Base-by-base conservation (phyloP, 2,113 vertebrate species). In the Peromyscus californicus region DNA sequence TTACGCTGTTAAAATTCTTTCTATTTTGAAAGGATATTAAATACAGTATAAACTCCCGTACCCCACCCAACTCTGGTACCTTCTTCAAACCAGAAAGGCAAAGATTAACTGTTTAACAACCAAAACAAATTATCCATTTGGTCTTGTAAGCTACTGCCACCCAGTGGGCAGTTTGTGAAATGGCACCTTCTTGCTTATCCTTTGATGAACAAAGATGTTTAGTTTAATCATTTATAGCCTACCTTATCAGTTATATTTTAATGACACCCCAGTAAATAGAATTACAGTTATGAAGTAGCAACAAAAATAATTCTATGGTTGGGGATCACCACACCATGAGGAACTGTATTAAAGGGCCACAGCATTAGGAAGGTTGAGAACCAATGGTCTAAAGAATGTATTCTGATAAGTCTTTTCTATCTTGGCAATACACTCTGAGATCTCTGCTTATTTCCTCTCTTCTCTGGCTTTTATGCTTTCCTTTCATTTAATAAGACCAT, bases 141-240 rank as follows among this genome's bases (percentile, higher is more conserved):
- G 5, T 86, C 89, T 96, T 97, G 75, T 91, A 88, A 65, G 42
- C 91, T 72, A 63, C 88, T 96, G 96, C 96, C 98, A 96, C 85
- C 97, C 1, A 90, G 97, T 97, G 97, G 95, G 61, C 13, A 88
- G 82, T 85, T 88, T 89, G 0, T 61, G 57, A 21, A 90, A 94
- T 96, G 13, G 2, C 63, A 70, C 31, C 9, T 59, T 70, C 72
- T 78, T 84, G 67, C 61, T 83, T 61, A 82, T 67, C n/a, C 19
- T 39, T 51, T 61, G 31, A 87, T 42, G 1, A 42, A 42, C 1
- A 74, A 72, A 57, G 54, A 12, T 17, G 8, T 39, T 95, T 1
- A 48, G 8, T 39, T 95, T 1, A 48, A n/a, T 61, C 65, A 22
- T 48, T 87, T 83, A n/a, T 36, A 95, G 75, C 1, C 17, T 42